Conservation (phyloP, 2,113 vertebrate species). For the Progne subis region DNA sequence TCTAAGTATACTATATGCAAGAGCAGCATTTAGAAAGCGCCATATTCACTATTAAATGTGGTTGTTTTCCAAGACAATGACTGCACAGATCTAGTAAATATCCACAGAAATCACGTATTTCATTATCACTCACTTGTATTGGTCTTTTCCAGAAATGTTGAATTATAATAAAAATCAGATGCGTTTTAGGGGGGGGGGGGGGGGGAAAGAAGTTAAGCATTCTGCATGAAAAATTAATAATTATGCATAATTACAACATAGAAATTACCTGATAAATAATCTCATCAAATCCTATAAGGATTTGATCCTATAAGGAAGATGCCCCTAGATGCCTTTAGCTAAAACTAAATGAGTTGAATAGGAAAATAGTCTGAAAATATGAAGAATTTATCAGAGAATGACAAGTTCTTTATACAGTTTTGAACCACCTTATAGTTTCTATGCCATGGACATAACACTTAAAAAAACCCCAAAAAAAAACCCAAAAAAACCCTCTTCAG, state of each 20-base stretch:
- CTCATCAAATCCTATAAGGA: neutral
- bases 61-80: neutral
- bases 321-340: conserved; percentile 12
- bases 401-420: conserved; percentile 19
- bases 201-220: neutral
- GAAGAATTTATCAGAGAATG: conserved; percentile 16
- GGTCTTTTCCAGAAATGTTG: neutral
- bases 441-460: neutral
- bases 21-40: neutral
- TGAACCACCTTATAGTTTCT: neutral
- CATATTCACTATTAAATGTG: neutral
- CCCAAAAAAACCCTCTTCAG: neutral
- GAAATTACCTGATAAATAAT: neutral
- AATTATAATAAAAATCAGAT: neutral
- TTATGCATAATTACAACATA: conserved; percentile 18
- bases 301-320: conserved; percentile 17
- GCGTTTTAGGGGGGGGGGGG: neutral
- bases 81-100: neutral
- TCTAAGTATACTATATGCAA: neutral
- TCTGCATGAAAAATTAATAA: conserved; percentile 15
- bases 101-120: neutral
- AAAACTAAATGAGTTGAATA: conserved; percentile 30
- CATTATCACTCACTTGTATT: neutral
- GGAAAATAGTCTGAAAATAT: neutral
- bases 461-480: too few species aligned